A percentile compares a stretch with the other conserved stretches of the same genome.
phyloP scores from a whole-genome alignment of 1,140 invertebrate species.

The Drosophila nigrodunni region DNA sequence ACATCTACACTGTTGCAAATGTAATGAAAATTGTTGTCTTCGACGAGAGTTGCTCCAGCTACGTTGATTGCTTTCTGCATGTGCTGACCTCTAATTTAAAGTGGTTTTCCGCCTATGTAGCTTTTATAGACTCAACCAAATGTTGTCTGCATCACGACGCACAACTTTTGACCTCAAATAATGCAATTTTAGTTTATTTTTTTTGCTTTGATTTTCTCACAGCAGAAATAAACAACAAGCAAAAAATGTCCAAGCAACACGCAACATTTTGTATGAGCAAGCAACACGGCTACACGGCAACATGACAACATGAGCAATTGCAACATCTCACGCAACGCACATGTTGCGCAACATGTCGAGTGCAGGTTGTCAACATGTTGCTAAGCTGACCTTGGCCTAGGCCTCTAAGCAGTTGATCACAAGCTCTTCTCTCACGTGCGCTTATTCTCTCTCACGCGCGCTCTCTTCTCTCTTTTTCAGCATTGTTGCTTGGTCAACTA shows the following conservation, averaged over 20 bases:
- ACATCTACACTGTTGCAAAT: constrained; percentile 8
- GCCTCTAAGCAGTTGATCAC: constrained; percentile 22
- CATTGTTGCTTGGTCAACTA: constrained; percentile 57
- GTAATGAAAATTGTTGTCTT: constrained; percentile 40
- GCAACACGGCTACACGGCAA: not conserved
- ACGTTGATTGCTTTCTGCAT: constrained; percentile 20
- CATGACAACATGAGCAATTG: constrained; percentile 29
- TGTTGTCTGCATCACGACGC: constrained; percentile 48
- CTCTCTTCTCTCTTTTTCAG: constrained; percentile 39
- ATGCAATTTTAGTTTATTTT: constrained; percentile 21
- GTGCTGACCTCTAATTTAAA: constrained; percentile 42
- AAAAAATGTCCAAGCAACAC: not conserved
- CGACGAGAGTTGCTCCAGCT: constrained; percentile 15
- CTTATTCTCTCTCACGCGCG: not conserved
- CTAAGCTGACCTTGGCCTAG: constrained; percentile 64
- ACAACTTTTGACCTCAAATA: constrained; percentile 62
- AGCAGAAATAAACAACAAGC: not conserved
- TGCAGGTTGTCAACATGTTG: constrained; percentile 54
- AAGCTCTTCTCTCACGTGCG: constrained; percentile 4
- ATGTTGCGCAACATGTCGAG: constrained; percentile 16
- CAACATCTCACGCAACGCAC: constrained; percentile 41
- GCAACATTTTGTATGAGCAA: constrained; percentile 16
- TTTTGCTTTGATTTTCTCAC: constrained; percentile 19
- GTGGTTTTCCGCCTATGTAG: constrained; percentile 37
- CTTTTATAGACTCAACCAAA: not conserved